Evolutionary conservation across 2,113 vertebrate genomes (phyloP).

Genomic region (Cyrtonyx montezumae): DNA sequence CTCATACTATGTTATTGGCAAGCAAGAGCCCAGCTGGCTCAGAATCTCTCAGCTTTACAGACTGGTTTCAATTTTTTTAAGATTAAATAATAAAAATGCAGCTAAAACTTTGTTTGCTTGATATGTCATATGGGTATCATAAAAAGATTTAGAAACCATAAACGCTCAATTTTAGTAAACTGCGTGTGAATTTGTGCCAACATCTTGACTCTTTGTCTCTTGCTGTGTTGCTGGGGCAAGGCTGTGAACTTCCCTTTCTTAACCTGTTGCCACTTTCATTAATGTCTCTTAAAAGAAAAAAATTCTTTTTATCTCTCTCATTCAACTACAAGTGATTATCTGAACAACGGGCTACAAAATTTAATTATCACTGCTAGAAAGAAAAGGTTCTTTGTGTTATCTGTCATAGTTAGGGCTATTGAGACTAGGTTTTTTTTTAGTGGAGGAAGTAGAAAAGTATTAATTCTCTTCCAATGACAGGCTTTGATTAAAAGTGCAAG

Average conservation of each 20-base stretch:
- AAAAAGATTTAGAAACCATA: constrained; percentile 6
- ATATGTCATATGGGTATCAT: neutral
- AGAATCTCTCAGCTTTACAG: neutral
- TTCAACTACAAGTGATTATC: neutral
- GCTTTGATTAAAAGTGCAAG: neutral
- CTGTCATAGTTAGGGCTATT: neutral
- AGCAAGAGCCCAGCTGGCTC: neutral
- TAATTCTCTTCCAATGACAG: neutral
- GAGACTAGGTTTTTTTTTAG: neutral
- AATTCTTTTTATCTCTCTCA: neutral
- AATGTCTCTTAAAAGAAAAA: neutral
- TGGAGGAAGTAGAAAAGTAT: neutral
- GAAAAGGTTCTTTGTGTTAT: neutral
- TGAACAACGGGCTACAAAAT: constrained; percentile 35
- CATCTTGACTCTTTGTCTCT: neutral
- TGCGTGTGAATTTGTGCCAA: neutral
- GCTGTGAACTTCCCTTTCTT: neutral
- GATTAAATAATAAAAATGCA: constrained; percentile 33
- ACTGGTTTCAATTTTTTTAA: neutral
- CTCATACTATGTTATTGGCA: neutral
- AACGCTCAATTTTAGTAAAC: neutral
- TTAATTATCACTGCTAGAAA: constrained; percentile 11
- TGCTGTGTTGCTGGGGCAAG: neutral
- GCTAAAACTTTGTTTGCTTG: neutral
- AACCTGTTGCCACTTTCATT: neutral